These are phyloP conservation scores for Albula goreensis DNA, from an alignment of 2,113 vertebrate genomes.

Conservation along the genomic window DNA sequence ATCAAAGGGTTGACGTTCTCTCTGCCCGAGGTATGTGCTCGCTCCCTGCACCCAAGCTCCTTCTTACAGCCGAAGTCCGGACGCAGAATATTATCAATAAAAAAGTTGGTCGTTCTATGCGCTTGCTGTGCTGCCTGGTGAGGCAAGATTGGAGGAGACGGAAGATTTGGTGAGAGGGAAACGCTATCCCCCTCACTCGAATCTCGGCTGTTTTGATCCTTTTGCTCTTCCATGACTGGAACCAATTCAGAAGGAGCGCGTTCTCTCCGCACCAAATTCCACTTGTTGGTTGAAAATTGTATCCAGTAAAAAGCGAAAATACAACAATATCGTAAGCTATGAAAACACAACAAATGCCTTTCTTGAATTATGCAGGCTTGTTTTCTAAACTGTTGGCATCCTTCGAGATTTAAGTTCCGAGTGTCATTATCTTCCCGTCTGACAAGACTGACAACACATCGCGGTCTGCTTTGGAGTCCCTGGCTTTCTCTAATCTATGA, in stretches of 20 bases:
- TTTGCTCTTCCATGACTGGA: conserved; percentile 78
- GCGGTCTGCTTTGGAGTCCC: conserved; percentile 63
- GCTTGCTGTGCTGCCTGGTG: conserved; percentile 79
- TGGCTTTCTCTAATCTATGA: conserved; percentile 75
- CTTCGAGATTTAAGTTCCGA: conserved; percentile 52
- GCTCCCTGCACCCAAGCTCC: conserved; percentile 74
- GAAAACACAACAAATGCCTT: conserved; percentile 47
- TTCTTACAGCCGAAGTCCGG: conserved; percentile 93
- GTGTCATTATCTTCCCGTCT: conserved; percentile 68
- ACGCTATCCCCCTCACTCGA: conserved; percentile 82
- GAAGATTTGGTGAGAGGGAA: conserved; percentile 79
- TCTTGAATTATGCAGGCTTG: conserved; percentile 20
- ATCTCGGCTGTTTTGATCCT: conserved; percentile 74
- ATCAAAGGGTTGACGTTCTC: conserved; percentile 81
- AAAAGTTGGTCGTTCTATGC: conserved; percentile 91
- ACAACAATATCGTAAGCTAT: conserved; percentile 31
- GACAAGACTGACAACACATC: conserved; percentile 68
- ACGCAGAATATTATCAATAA: conserved; percentile 93
- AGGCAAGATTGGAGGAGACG: conserved; percentile 72
- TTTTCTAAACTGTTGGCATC: conserved; percentile 49
- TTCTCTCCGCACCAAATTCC: conserved; percentile 66
- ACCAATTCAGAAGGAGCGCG: conserved; percentile 54
- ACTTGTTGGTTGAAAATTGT: conserved; percentile 69
- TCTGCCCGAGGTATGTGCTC: conserved; percentile 76
- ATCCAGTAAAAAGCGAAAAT: conserved; percentile 53